Evolutionary conservation across 1,140 invertebrate genomes (phyloP).

Genomic region (Periplaneta americana): DNA sequence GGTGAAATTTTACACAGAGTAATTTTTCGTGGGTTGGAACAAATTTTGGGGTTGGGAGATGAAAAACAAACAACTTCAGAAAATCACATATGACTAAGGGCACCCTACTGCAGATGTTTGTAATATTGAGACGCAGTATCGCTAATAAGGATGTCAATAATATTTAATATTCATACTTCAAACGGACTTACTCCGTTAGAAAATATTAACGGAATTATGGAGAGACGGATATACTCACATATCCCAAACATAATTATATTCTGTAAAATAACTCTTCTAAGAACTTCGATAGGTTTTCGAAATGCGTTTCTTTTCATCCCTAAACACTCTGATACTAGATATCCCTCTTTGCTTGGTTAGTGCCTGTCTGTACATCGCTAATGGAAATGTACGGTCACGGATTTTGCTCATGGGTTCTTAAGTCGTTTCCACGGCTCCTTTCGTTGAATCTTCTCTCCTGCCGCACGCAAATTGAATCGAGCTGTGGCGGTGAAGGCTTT

Average conservation of each 20-base stretch:
- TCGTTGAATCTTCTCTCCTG: no score
- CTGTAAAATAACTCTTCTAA: not conserved
- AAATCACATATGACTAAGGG: no score
- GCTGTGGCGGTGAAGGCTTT: not conserved
- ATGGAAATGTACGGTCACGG: not conserved
- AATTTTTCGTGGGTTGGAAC: no score
- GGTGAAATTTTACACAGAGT: no score
- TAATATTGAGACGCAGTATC: no score
- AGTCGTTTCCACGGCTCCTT: not conserved
- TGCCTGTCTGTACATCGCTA: not conserved
- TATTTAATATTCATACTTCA: not conserved
- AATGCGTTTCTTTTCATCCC: not conserved
- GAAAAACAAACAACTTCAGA: no score
- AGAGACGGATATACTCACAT: not conserved
- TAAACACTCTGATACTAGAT: not conserved
- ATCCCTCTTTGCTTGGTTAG: not conserved
- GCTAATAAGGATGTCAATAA: not conserved
- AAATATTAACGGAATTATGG: not conserved
- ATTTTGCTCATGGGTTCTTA: not conserved
- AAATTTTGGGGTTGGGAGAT: no score
- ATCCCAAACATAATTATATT: not conserved
- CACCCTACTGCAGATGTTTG: no score
- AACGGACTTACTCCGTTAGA: not conserved
- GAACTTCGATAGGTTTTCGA: not conserved
- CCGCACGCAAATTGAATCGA: not conserved